phyloP scores from a whole-genome alignment of 2,888 invertebrate species.

The Ophion slaviceki region DNA sequence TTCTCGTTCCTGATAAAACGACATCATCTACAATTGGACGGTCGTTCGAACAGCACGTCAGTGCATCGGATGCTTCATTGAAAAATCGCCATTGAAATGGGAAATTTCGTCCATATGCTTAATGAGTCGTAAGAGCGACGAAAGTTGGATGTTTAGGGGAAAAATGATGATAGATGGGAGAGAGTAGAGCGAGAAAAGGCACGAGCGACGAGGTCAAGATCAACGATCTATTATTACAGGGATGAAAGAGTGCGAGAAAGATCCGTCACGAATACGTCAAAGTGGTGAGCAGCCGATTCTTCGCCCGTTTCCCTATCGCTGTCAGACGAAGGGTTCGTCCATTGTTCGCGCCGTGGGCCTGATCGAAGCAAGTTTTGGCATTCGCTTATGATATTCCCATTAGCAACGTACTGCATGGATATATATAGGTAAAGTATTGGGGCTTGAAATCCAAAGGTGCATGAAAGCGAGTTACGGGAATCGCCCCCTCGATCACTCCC shows the following conservation, averaged over 20 bases:
- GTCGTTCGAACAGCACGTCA: background rate
- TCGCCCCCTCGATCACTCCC: conserved; percentile 54
- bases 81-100: background rate
- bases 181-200: conserved; percentile 8
- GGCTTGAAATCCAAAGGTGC: conserved; percentile 45
- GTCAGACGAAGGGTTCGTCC: conserved; percentile 53
- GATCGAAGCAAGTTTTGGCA: conserved; percentile 53
- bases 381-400: conserved; percentile 63
- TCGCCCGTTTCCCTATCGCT: conserved; percentile 37
- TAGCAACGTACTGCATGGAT: conserved; percentile 24
- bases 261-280: conserved; percentile 61
- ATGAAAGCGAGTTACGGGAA: conserved; percentile 44
- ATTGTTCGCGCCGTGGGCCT: conserved; percentile 44
- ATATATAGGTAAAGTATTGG: conserved; percentile 1
- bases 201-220: conserved; percentile 28
- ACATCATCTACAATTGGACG: background rate
- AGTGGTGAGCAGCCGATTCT: conserved; percentile 49
- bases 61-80: background rate
- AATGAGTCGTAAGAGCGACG: conserved; percentile 25
- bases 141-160: background rate
- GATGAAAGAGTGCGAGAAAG: conserved; percentile 36
- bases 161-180: conserved; percentile 57
- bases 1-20: background rate
- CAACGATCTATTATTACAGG: background rate
- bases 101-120: background rate